Conservation (phyloP, 2,797 vertebrate species). For the Salmo trutta region DNA sequence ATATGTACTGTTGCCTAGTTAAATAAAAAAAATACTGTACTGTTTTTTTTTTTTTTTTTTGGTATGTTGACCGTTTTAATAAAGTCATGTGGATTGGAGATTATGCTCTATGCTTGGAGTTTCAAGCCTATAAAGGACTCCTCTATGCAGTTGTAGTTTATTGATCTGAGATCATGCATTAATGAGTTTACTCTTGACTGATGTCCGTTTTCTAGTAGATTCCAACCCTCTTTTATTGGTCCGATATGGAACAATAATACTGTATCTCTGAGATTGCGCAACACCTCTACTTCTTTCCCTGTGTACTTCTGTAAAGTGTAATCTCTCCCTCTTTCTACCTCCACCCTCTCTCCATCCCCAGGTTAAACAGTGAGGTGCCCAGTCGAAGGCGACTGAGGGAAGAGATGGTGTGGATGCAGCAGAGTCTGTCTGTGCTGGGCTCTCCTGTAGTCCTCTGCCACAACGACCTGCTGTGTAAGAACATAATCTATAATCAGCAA, state of each 20-base stretch:
- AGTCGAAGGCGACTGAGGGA: constrained; percentile 82
- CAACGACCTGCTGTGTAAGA: constrained; percentile 98
- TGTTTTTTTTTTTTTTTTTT: neutral
- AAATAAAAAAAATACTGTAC: neutral
- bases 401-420: constrained; percentile 95
- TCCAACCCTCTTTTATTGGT: neutral
- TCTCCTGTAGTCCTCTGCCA: constrained; percentile 99
- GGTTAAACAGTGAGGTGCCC: constrained; percentile 87
- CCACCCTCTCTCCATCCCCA: constrained; percentile 51
- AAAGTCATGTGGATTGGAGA: neutral
- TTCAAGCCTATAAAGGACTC: neutral
- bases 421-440: constrained; percentile 87
- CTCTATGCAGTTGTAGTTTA: neutral
- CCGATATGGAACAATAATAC: neutral
- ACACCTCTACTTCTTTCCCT: neutral
- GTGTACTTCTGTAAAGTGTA: neutral
- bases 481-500: constrained; percentile 95
- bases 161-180: neutral
- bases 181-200: neutral
- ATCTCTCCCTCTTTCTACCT: neutral
- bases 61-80: neutral
- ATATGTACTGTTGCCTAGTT: no score
- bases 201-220: neutral
- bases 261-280: neutral
- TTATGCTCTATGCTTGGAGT: neutral